These are phyloP conservation scores for Achlya flavicornis DNA, from an alignment of 2,888 invertebrate genomes.

Conservation along the genomic window DNA sequence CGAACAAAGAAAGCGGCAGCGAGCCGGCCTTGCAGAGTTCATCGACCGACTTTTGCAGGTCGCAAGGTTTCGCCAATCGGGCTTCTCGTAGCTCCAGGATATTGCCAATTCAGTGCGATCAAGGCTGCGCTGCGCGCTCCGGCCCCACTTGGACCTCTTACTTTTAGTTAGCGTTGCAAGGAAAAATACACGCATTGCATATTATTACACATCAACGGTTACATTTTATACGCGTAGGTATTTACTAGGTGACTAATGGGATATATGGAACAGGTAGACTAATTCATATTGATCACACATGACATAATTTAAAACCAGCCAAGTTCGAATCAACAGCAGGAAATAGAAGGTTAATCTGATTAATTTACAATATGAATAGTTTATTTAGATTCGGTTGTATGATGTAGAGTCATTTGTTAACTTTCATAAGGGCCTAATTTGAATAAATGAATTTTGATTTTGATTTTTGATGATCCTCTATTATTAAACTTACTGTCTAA, in stretches of 20 bases:
- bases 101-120: conserved; percentile 81
- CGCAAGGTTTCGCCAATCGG: conserved; percentile 83
- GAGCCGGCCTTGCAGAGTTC: conserved; percentile 79
- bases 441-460: too few relatives aligned
- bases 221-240: conserved; percentile 13
- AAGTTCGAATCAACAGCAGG: too few relatives aligned
- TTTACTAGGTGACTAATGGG: conserved; percentile 1
- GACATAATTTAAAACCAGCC: too few relatives aligned
- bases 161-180: conserved; percentile 64
- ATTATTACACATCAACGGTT: conserved; percentile 30
- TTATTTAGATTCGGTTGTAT: too few relatives aligned
- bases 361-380: too few relatives aligned
- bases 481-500: too few relatives aligned
- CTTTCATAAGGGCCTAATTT: too few relatives aligned
- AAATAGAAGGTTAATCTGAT: too few relatives aligned
- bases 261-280: too few relatives aligned
- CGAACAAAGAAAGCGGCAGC: conserved; percentile 82
- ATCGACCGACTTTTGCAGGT: conserved; percentile 82
- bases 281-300: too few relatives aligned
- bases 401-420: too few relatives aligned
- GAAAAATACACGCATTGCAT: conserved; percentile 53
- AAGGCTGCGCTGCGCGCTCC: conserved; percentile 70
- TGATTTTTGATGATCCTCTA: too few relatives aligned
- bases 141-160: conserved; percentile 65
- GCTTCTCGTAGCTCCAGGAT: conserved; percentile 82